Evolutionary conservation across 2,888 invertebrate genomes (phyloP), one percentile per base, ranked within the genome.

Genomic region (Xanthia togata): DNA sequence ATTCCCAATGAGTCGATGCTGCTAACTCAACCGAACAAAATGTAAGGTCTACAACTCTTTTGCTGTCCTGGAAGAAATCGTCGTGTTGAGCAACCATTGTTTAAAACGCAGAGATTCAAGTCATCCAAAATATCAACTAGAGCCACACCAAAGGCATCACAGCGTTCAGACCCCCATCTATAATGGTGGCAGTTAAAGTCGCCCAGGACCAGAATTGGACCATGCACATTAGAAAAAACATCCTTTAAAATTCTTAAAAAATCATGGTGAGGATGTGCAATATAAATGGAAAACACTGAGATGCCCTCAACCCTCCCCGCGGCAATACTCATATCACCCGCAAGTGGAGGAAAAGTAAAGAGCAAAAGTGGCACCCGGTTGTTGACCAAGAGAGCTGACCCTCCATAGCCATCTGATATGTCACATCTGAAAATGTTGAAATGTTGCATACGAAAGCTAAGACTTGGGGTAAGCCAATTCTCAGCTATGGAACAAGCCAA

Each of bases 21-120:
- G 70, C 70, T 2, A 70, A 17, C 4, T 70, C 62, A 35, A 50
- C 4, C 0, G 70, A 70, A 23, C 59, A 70, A 31, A 70, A 70
- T 9, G 69, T 47, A 2, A 70, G 26, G 14, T 70, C 47, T 0
- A 70, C 35, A 70, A 23, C 60, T 70, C 23, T n/a, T 70, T 44
- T 60, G n/a, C 5, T 60, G 70, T 6, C 70, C 60, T 0, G 59
- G 70, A 23, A 4, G 70, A 2, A 35, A 47, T 47, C 59, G 20
- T 1, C 47, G 35, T 6, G 70, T 70, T 12, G 69, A 4, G 11
- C 59, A 44, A 12, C 69, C 69, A 23, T 57, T 41, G 1, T 69
- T 57, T 20, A 69, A 5, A 23, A 69, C 5, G 23, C 59, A 47
- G 6, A 70, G 70, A 14, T 70, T 3, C 5, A 70, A 2, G 3